Conservation (phyloP, 1,140 invertebrate genomes). For the Megalonaias nervosa region DNA sequence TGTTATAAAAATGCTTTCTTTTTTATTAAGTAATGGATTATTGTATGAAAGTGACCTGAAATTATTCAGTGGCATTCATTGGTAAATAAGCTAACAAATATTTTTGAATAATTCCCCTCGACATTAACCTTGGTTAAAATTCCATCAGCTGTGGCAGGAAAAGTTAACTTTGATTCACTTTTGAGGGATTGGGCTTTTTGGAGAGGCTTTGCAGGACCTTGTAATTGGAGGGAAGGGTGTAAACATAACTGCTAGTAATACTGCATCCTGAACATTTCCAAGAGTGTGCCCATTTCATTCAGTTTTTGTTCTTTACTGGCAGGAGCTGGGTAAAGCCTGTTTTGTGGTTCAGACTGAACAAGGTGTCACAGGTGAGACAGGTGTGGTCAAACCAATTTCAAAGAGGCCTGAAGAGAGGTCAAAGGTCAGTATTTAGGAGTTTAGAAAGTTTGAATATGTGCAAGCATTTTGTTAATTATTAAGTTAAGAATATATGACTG, state of each 20-base stretch:
- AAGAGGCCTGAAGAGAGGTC: conserved; percentile 62
- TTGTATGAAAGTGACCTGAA: no score
- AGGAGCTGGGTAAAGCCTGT: conserved; percentile 54
- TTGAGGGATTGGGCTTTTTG: background rate
- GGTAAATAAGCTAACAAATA: no score
- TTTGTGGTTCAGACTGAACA: conserved; percentile 35
- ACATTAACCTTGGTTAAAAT: background rate
- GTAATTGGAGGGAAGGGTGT: background rate
- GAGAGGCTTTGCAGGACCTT: background rate
- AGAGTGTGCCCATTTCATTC: background rate
- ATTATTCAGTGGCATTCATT: no score
- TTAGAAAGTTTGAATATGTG: no score
- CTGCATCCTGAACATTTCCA: background rate
- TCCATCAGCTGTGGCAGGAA: background rate
- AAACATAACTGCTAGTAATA: background rate
- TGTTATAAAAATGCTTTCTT: no score
- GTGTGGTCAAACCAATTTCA: conserved; percentile 62
- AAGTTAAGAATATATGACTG: no score
- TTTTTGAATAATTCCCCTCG: no score
- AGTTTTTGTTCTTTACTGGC: conserved; percentile 12
- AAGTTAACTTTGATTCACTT: background rate
- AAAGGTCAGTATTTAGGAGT: conserved; percentile 45
- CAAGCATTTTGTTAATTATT: no score
- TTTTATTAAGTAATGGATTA: no score
- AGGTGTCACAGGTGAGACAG: conserved; percentile 9